Evolutionary conservation across 2,797 vertebrate species (phyloP), one percentile per base, ranked within the genome.

Genomic region (Capromys pilorides): DNA sequence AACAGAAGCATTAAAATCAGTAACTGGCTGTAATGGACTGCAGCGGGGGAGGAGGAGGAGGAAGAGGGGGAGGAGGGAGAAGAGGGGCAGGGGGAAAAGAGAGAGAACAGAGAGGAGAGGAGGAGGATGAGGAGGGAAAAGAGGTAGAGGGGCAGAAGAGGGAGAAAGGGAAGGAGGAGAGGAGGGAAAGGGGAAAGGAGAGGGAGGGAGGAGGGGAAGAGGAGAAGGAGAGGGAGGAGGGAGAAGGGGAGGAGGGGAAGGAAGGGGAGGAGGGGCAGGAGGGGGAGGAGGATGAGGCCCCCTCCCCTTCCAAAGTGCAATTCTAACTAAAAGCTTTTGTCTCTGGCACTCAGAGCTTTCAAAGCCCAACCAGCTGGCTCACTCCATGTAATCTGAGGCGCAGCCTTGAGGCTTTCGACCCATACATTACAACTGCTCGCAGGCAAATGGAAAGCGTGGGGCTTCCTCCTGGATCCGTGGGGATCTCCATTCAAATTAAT

Each of bases 1-100:
- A 96, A 79, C 91, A 33, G 89, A 39, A 94, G 84, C 19, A 6
- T 93, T 94, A 69, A 95, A 95, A 83, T 85, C 86, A 77, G 89
- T 36, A 94, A 83, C 36, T 77, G 78, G 21, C 79, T 78, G 94
- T 97, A 96, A 97, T 94, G 93, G 96, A 96, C 77, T n/a, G n/a
- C n/a, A 80, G 69, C 67, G 73, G 95, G 88, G 2, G 19, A 62
- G 16, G 61, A 57, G 62, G 24, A 62, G 61, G 61, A 57, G 57
- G 57, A 19, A 24, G 24, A 62, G 61, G 61, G 10, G 61, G 24
- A 28, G 24, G 61, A 62, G 54, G 11, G 16, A 16, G 54, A 57
- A 14, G 14, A 57, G 13, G 54, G 14, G 54, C 11, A 57, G 61
- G 61, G 26, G 61, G 61, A 28, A 24, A 24, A 26, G 22, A 24